These are phyloP conservation scores for Trachymyrmex cornetzi DNA, from an alignment of 1,140 invertebrate genomes.

Conservation along the genomic window DNA sequence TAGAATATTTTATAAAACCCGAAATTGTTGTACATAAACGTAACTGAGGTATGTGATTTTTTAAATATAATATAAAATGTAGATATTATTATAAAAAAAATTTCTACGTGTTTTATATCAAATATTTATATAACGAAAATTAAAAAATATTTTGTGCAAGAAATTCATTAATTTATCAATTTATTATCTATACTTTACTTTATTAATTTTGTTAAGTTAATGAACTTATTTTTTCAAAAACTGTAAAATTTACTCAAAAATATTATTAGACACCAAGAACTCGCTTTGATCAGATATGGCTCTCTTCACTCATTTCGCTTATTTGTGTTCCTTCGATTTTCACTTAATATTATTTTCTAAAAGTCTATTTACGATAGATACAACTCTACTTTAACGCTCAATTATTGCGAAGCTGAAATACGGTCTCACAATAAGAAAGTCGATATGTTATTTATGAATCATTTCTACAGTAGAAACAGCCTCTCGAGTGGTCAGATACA, in stretches of 20 bases:
- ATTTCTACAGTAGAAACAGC: slow-evolving; percentile 10
- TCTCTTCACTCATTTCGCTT: no score
- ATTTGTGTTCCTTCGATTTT: no score
- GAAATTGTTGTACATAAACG: background rate
- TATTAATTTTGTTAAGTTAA: background rate
- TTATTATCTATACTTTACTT: background rate
- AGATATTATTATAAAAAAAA: background rate
- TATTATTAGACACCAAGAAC: no score
- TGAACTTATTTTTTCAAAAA: background rate
- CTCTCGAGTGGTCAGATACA: background rate
- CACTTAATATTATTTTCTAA: background rate
- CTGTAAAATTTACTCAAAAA: no score
- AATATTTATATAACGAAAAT: background rate
- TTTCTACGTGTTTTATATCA: background rate
- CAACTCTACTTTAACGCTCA: slow-evolving; percentile 2
- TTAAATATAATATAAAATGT: background rate
- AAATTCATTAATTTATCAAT: background rate
- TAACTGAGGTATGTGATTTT: background rate
- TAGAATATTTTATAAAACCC: background rate
- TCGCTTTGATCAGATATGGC: no score
- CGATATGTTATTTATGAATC: slow-evolving; percentile 20
- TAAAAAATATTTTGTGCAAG: background rate
- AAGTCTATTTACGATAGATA: background rate
- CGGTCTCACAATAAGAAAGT: background rate
- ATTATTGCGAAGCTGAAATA: background rate